Conservation (phyloP, 2,113 vertebrate genomes). For the Halichoerus grypus region DNA sequence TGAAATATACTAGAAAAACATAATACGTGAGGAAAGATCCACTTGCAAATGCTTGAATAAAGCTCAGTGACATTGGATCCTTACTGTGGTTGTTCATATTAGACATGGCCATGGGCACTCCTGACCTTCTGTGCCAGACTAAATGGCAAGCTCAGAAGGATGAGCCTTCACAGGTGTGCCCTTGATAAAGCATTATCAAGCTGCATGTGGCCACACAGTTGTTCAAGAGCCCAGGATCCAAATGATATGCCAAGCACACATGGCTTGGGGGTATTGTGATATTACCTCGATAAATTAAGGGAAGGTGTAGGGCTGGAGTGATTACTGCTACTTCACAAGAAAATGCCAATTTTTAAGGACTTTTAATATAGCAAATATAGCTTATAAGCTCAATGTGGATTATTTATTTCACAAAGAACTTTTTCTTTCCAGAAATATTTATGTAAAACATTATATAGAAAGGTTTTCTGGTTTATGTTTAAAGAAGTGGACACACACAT, state of each 20-base stretch:
- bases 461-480: neutral
- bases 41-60: neutral
- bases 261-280: neutral
- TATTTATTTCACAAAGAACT: neutral
- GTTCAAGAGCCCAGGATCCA: neutral
- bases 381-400: neutral
- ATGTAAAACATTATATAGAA: neutral
- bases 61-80: neutral
- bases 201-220: neutral
- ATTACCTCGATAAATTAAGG: neutral
- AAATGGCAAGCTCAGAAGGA: neutral
- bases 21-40: neutral
- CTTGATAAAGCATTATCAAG: neutral
- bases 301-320: no score
- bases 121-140: neutral
- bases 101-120: rapidly evolving
- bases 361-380: neutral
- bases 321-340: neutral
- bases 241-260: neutral
- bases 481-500: neutral
- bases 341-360: neutral
- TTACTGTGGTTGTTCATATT: neutral
- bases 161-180: neutral
- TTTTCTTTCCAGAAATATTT: neutral
- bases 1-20: neutral